Evolutionary conservation across 2,797 vertebrate species (phyloP), one percentile per base, ranked within the genome.

Genomic region (Saxicola maurus): DNA sequence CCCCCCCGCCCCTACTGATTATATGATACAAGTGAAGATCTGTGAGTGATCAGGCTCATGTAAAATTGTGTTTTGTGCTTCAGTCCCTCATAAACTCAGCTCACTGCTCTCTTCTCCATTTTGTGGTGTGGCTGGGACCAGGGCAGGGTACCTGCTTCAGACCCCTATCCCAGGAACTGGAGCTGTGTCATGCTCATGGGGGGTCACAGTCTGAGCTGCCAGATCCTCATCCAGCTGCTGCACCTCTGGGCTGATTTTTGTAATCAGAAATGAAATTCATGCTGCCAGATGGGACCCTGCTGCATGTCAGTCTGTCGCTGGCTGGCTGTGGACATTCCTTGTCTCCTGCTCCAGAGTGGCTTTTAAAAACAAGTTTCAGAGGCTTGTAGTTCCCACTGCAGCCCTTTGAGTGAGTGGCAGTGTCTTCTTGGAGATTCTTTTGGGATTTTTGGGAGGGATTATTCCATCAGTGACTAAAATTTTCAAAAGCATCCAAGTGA

Each of bases 21-120:
- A 64, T 19, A 23, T 87, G 69, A 55, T 76, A 27, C 4, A 42
- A 81, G 31, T 79, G 16, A 78, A 86, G 67, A 84, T 74, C 40
- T 83, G 53, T 68, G 45, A 55, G 57, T 28, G 27, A 14, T 37
- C 56, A 64, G 46, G 55, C 40, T 85, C 64, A 9, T 27, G 23
- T 62, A 35, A 73, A 86, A 24, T 65, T 68, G 46, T 28, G 14
- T 62, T 19, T 74, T 49, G 21, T 51, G 30, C 52, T 87, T 85
- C 35, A 56, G 69, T 33, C 3, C 13, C 2, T 9, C 1, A 1
- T 43, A 40, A 38, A 71, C 77, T 59, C 16, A 48, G n/a, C 0
- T 7, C 28, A 38, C 13, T 59, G 46, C 7, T 42, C 13, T 1
- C 1, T 59, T 78, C 23, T 53, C 28, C 0, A 0, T 28, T 31